Evolutionary conservation across 2,113 vertebrate species (phyloP).

Genomic region (Anarhynchus alexandrinus): DNA sequence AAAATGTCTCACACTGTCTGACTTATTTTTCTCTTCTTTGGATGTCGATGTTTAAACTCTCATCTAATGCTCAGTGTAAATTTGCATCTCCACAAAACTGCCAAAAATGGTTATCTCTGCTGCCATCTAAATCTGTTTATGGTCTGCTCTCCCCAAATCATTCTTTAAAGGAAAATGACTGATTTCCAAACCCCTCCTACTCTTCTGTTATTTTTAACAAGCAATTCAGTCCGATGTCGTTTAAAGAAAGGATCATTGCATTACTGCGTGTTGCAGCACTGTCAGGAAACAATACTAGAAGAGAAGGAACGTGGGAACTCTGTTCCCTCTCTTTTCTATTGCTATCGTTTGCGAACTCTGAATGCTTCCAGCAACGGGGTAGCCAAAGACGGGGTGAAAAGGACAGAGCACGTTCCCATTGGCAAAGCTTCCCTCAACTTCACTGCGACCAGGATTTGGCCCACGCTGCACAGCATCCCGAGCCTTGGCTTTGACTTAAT

Average conservation of each 20-base stretch:
- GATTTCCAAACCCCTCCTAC: constrained; percentile 34
- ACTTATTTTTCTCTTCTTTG: constrained; percentile 21
- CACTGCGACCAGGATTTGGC: background rate
- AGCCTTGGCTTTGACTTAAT: background rate
- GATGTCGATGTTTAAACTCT: background rate
- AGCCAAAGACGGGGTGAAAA: constrained; percentile 20
- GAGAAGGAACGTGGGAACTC: constrained; percentile 38
- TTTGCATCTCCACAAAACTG: constrained; percentile 18
- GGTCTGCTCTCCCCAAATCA: background rate
- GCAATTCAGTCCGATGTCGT: background rate
- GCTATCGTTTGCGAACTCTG: background rate
- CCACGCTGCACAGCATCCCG: rapidly evolving
- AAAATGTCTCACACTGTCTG: background rate
- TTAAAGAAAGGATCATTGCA: constrained; percentile 12
- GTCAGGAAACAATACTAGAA: constrained; percentile 39
- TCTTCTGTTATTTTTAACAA: constrained; percentile 54
- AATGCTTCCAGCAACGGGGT: background rate
- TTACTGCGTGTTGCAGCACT: background rate
- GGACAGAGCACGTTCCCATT: constrained; percentile 10
- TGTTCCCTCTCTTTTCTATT: constrained; percentile 22
- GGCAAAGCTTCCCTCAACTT: background rate
- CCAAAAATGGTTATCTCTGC: constrained; percentile 50
- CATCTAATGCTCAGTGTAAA: background rate
- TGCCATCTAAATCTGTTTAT: constrained; percentile 38
- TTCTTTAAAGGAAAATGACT: constrained; percentile 39